Base-by-base conservation (phyloP, 2,113 vertebrate genomes). In the Eurypyga helias region DNA sequence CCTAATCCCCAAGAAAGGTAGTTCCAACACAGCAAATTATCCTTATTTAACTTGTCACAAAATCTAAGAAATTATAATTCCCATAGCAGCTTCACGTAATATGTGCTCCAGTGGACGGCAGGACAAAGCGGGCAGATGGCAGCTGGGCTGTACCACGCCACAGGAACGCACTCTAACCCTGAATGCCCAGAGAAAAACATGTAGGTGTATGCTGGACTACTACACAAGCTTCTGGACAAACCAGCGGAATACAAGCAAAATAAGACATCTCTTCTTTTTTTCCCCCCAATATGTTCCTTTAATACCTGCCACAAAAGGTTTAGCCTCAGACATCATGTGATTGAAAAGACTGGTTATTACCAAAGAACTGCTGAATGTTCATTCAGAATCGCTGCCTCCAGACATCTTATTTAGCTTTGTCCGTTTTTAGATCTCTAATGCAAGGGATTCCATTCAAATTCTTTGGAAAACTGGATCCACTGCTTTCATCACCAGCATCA, bases 1-100 rank as follows among this genome's bases (percentile, higher is more conserved):
- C 48, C 51, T 73, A 91, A 48, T 88, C 52, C 52, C 64, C 26
- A 67, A 71, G 55, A 34, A 91, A 79, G 10, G 21, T 54, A 6
- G 1, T 29, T 94, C 41, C 67, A 94, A 82, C 94, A 28, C 0
- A 1, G n/a, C 6, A 93, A 78, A 67, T 61, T 80, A 77, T 67
- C 29, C 28, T 60, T 60, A 52, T 87, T 96, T 94, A 91, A 92
- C 58, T 77, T 73, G 87, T 54, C 43, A 85, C 29, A 87, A 85
- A 91, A 46, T 8, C 12, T 33, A 46, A 11, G 48, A 77, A 66
- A 60, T 64, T 9, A 2, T 36, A 71, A 83, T 70, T 92, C 66
- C n/a, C 51, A 36, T 5, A 82, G 51, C 20, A 88, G 24, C 10
- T 60, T 69, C 83, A 64, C 48, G n/a, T 62, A 20, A 61, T 62